Percentiles rank a stretch among this genome's conserved stretches.
phyloP scores from a whole-genome alignment of 2,113 vertebrate genomes.

The Neodontobutis hainanensis region DNA sequence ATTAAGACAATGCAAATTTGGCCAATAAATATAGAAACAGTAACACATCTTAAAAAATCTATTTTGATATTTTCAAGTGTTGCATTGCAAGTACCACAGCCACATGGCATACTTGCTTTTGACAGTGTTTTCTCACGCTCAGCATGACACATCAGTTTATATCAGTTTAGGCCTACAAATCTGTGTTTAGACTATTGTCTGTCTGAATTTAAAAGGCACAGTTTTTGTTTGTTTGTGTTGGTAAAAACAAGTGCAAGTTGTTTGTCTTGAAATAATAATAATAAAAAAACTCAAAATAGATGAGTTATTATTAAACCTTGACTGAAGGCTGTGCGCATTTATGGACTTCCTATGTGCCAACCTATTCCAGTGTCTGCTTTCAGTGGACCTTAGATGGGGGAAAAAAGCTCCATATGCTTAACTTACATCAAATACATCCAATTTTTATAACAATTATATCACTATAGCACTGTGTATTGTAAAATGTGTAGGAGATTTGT shows the following conservation, averaged over 20 bases:
- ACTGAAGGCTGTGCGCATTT: conserved; percentile 48
- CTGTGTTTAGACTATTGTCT: conserved; percentile 56
- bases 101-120: conserved; percentile 54
- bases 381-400: conserved; percentile 25
- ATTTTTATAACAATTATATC: conserved; percentile 10
- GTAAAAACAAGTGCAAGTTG: conserved; percentile 64
- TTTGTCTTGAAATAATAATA: conserved; percentile 38
- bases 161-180: conserved; percentile 59
- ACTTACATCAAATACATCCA: conserved; percentile 25
- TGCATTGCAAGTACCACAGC: conserved; percentile 67
- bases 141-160: conserved; percentile 62
- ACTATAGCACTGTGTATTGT: conserved; percentile 18
- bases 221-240: conserved; percentile 60
- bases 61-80: conserved; percentile 72
- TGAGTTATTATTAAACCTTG: conserved; percentile 13
- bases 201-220: conserved; percentile 69
- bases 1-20: conserved; percentile 59
- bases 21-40: conserved; percentile 72
- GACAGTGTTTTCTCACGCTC: conserved; percentile 71
- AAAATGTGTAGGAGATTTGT: conserved; percentile 39
- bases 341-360: conserved; percentile 57
- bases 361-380: conserved; percentile 67
- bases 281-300: conserved; percentile 32
- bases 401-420: conserved; percentile 22
- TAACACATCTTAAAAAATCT: conserved; percentile 42